A percentile compares a stretch with the other conserved stretches of the same genome.
These are phyloP conservation scores for Penaeus chinensis DNA, from an alignment of 1,140 invertebrate genomes.

Conservation along the genomic window DNA sequence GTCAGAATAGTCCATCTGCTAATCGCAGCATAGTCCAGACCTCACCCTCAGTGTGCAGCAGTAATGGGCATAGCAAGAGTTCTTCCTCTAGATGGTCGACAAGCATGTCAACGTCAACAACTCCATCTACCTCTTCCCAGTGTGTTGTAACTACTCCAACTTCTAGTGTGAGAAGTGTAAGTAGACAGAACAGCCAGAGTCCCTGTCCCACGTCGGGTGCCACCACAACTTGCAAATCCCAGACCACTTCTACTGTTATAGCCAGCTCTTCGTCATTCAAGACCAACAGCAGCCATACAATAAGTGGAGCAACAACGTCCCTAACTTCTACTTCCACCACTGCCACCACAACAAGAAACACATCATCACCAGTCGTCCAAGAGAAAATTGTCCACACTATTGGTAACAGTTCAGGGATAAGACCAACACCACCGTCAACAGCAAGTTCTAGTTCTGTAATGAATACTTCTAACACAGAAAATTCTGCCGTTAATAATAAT, in stretches of 20 bases:
- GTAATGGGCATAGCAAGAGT: conserved; percentile 26
- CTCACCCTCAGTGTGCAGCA: background rate
- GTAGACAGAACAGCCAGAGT: conserved; percentile 37
- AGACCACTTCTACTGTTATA: conserved; percentile 15
- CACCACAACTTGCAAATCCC: conserved; percentile 32
- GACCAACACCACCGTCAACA: conserved; percentile 41
- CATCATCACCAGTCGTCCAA: conserved; percentile 45
- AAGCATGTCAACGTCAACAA: conserved; percentile 7
- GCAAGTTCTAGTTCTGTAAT: conserved; percentile 33
- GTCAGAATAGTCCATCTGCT: conserved; percentile 40
- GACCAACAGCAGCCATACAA: conserved; percentile 15
- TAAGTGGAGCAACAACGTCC: conserved; percentile 18
- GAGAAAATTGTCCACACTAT: conserved; percentile 38
- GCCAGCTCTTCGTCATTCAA: conserved; percentile 22
- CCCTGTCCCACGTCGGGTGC: conserved; percentile 23
- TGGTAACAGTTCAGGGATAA: conserved; percentile 40
- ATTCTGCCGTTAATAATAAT: conserved; percentile 46
- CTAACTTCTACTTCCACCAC: conserved; percentile 32
- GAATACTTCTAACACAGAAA: conserved; percentile 27
- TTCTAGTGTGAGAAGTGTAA: conserved; percentile 27
- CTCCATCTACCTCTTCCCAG: conserved; percentile 42
- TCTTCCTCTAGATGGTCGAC: conserved; percentile 34
- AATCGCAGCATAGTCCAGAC: conserved; percentile 25
- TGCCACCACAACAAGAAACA: conserved; percentile 45
- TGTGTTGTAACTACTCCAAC: conserved; percentile 8